Base-by-base conservation (phyloP, 2,113 vertebrate species). In the Columba livia region DNA sequence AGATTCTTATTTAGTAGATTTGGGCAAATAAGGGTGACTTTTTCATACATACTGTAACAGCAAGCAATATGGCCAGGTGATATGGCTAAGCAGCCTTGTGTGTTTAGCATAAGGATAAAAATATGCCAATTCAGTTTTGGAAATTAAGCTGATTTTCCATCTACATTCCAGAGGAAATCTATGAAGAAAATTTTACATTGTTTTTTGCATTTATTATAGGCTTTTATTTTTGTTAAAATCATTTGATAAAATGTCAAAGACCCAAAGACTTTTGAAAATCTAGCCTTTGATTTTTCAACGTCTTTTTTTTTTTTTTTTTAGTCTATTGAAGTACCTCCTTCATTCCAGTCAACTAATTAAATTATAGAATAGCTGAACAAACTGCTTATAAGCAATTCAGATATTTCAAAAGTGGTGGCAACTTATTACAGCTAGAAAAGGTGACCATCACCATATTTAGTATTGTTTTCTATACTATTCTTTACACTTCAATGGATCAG, bases 101-200 rank as follows among this genome's bases (percentile, higher is more conserved):
- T n/a, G 8, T 26, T 74, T 60, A 60, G 13, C 1, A 3, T 64
- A 42, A 85, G 40, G 18, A 79, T 12, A 56, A 83, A 66, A 58
- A 11, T 0, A 34, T 6, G 40, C 14, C 24, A 44, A 3, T 23
- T 28, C 48, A 1, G 2, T 42, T 69, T 15, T 9, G 3, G 8
- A 74, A 80, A 65, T 75, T 10, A 40, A 40, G 6, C 6, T 32
- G 3, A 0, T 62, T 91, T 90, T 72, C 26, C 4, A 32, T 15
- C 42, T 48, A 12, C 12, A 10, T 81, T 79, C 51, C 5, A 29
- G 29, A 72, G 7, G 5, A 29, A 5, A 28, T 3, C 17, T 20
- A 13, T 34, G 29, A 4, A 42, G 11, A 64, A 64, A 38, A 9
- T 56, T 81, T 48, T 82, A 5, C n/a, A 6, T 34, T 72, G 3